Evolutionary conservation across 2,888 invertebrate species (phyloP).

Genomic region (Caenorhabditis auriculariae): DNA sequence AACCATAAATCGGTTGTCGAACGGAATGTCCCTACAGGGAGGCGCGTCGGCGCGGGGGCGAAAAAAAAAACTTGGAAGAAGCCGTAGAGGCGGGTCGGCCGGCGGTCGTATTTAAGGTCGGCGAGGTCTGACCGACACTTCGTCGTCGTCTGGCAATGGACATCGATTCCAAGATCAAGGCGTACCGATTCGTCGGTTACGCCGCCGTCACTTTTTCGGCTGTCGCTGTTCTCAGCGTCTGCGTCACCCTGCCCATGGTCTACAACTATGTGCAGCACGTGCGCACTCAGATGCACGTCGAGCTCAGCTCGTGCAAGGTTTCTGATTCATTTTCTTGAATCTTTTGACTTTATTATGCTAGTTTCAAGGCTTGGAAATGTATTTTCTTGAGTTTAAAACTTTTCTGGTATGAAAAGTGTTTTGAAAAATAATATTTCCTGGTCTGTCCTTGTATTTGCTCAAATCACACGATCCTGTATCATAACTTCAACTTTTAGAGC

Average conservation of each 20-base stretch:
- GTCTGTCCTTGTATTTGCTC: too few relatives aligned
- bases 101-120: too few relatives aligned
- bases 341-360: too few relatives aligned
- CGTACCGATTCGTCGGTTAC: constrained; percentile 53
- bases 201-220: constrained; percentile 53
- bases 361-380: too few relatives aligned
- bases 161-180: constrained; percentile 52
- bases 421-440: too few relatives aligned
- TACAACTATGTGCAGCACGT: constrained; percentile 55
- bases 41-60: neutral
- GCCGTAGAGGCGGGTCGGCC: neutral
- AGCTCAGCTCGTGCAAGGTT: constrained; percentile 47
- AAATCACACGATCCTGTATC: too few relatives aligned
- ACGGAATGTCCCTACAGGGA: neutral
- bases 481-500: too few relatives aligned
- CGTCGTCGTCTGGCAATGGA: constrained; percentile 25
- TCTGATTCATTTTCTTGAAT: neutral
- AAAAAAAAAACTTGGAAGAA: neutral
- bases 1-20: neutral
- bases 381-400: too few relatives aligned
- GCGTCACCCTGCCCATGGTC: constrained; percentile 53
- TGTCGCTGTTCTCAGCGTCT: constrained; percentile 48
- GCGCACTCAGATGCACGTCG: constrained; percentile 48
- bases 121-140: neutral
- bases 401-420: too few relatives aligned